A percentile compares a stretch with the other conserved stretches of the same genome.
phyloP scores from a whole-genome alignment of 1,140 invertebrate genomes.

The Arion vulgaris region DNA sequence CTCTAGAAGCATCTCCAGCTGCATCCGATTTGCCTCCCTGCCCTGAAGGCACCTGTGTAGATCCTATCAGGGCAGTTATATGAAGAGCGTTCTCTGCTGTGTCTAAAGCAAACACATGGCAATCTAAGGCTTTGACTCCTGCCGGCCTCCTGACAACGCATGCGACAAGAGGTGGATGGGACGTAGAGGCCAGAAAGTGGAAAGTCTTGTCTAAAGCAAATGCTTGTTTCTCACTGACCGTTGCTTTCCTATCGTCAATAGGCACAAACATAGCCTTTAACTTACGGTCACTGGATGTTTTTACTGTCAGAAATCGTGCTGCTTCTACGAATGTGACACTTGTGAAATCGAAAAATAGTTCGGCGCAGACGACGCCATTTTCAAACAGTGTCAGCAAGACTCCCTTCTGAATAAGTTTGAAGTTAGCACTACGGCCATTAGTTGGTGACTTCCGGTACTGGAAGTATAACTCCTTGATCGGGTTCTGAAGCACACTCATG shows the following conservation, averaged over 20 bases:
- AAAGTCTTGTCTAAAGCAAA: constrained; percentile 56
- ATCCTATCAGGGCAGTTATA: constrained; percentile 45
- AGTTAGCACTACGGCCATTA: constrained; percentile 39
- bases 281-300: constrained; percentile 52
- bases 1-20: not conserved
- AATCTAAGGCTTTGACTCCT: constrained; percentile 59
- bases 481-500: constrained; percentile 53
- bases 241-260: constrained; percentile 47
- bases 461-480: constrained; percentile 57
- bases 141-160: constrained; percentile 57
- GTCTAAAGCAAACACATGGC: constrained; percentile 59
- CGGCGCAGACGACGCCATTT: constrained; percentile 32
- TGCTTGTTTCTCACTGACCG: constrained; percentile 51
- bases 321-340: constrained; percentile 55
- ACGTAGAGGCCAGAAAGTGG: constrained; percentile 46
- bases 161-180: constrained; percentile 56
- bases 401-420: constrained; percentile 47
- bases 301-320: constrained; percentile 49
- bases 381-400: constrained; percentile 46
- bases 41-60: constrained; percentile 23
- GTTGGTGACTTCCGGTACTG: constrained; percentile 49
- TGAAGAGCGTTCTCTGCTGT: constrained; percentile 49
- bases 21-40: constrained; percentile 1
- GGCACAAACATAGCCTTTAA: constrained; percentile 53
- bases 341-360: constrained; percentile 53